Percentiles rank a stretch among this genome's conserved stretches.
Evolutionary conservation across 2,797 vertebrate genomes (phyloP).

Genomic region (Hirundo rustica): DNA sequence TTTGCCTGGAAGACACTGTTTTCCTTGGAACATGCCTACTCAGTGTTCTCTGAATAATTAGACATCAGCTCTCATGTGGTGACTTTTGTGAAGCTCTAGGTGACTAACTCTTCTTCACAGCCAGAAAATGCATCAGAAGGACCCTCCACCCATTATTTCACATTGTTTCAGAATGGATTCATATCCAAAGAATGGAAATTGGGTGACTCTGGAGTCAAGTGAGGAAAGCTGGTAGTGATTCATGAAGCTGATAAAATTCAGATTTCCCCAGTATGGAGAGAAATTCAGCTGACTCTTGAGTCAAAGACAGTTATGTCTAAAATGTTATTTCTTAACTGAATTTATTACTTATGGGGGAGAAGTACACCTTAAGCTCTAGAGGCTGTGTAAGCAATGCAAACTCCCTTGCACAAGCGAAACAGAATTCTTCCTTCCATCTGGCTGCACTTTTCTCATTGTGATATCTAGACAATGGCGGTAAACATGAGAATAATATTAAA

Average conservation of each 20-base stretch:
- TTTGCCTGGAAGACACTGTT: background rate
- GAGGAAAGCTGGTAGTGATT: constrained; percentile 43
- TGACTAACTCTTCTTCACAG: background rate
- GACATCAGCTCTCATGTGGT: background rate
- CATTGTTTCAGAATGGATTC: background rate
- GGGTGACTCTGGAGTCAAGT: constrained; percentile 25
- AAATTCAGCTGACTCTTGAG: constrained; percentile 45
- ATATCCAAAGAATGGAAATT: background rate
- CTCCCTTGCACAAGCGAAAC: background rate
- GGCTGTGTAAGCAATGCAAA: background rate
- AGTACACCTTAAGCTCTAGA: background rate
- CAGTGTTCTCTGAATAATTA: background rate
- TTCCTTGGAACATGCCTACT: constrained; percentile 12
- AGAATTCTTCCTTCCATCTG: background rate
- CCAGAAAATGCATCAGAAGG: background rate
- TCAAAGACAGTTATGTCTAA: constrained; percentile 55
- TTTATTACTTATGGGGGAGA: constrained; percentile 26
- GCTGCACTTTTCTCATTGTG: background rate
- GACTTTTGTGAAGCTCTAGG: background rate
- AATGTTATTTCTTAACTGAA: constrained; percentile 44
- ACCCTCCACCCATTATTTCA: background rate
- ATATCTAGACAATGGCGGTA: background rate
- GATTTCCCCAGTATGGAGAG: constrained; percentile 36
- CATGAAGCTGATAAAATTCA: constrained; percentile 50
- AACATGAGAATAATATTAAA: background rate